phyloP scores from a whole-genome alignment of 2,113 vertebrate species.

The Ardeotis arabs region DNA sequence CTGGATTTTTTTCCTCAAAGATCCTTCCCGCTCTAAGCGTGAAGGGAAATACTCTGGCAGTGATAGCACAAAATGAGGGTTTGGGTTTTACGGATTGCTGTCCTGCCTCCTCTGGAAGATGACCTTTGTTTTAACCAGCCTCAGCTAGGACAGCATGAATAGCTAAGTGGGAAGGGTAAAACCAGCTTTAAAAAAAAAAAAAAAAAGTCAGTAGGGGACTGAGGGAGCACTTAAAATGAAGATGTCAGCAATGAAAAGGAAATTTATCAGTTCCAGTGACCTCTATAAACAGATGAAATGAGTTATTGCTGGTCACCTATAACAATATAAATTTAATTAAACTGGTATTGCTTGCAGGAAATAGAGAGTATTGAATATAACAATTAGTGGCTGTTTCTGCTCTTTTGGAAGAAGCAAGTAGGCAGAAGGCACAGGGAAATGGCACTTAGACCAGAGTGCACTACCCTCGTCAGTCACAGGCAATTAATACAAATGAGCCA shows the following conservation, averaged over 20 bases:
- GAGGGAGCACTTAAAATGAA: background rate
- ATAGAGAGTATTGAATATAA: background rate
- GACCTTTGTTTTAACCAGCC: background rate
- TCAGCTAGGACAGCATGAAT: background rate
- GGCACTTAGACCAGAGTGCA: background rate
- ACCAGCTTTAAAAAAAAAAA: background rate
- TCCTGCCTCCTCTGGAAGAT: background rate
- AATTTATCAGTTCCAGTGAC: slow-evolving; percentile 22
- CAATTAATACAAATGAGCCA: slow-evolving; percentile 26
- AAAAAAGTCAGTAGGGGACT: background rate
- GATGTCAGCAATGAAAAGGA: slow-evolving; percentile 9
- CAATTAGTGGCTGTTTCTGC: background rate
- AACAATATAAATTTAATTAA: slow-evolving; percentile 45
- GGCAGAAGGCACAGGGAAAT: background rate
- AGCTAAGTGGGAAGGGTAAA: background rate
- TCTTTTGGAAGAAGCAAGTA: background rate
- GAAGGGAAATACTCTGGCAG: background rate
- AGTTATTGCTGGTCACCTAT: background rate
- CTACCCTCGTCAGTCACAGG: background rate
- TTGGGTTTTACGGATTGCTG: background rate
- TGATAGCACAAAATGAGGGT: no score
- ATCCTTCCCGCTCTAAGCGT: rapidly evolving
- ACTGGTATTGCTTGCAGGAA: slow-evolving; percentile 12
- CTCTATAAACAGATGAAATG: background rate
- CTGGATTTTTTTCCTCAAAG: background rate